Evolutionary conservation across 2,797 vertebrate species (phyloP), one percentile per base, ranked within the genome.

Genomic region (Enoplosus armatus): DNA sequence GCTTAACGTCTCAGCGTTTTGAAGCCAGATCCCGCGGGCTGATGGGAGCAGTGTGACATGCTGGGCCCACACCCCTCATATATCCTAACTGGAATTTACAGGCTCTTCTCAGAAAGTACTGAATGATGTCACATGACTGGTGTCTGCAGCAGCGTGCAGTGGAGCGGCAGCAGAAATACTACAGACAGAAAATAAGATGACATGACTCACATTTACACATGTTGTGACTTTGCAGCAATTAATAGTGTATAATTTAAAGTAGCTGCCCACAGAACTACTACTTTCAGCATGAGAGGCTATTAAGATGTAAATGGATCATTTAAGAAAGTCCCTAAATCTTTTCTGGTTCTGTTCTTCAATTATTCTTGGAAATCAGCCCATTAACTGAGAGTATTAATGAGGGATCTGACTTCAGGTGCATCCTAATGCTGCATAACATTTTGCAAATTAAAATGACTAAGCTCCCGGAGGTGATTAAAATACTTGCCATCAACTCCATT

Each of bases 31-130:
- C 86, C 83, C 24, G 12, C 60, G 41, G 77, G 73, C 87, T 73
- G 90, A 94, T 90, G 90, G 88, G 87, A 94, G 87, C 71, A 87
- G 87, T 87, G 87, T 85, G 89, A 94, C 91, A 93, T 79, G 77
- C 74, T 77, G 68, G 79, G 79, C 88, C 87, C 87, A 92, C 92
- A 87, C 93, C 91, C 91, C 89, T 90, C 71, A 51, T 87, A 86
- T 89, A 90, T 79, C 83, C 89, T 89, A 76, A 85, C 87, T 88
- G 94, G 94, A 95, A 95, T 93, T 92, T 90, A 91, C 84, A 89
- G 86, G 70, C 87, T 68, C 84, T 93, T 94, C 92, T 93, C 75
- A 88, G 92, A 94, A 94, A 85, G 84, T 33, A 78, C 50, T 54
- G 80, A 88, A 80, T 90, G 86, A 93, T 87, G 91, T 94, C 94